phyloP scores from a whole-genome alignment of 2,888 invertebrate species.

The Apamea sordens region DNA sequence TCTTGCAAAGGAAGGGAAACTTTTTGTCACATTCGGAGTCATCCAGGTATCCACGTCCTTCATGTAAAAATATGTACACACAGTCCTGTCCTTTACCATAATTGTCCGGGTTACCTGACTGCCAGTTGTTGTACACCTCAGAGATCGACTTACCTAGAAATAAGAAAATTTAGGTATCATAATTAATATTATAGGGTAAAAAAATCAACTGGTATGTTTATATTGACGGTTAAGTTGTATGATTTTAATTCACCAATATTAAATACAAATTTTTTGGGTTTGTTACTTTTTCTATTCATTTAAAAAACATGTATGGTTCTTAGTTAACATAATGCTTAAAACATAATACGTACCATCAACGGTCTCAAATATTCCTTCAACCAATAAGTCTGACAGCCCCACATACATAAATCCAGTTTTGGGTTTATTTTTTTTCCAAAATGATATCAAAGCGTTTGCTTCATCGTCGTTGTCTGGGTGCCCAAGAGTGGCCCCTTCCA shows the following conservation, averaged over 20 bases:
- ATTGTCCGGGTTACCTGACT: conserved; percentile 79
- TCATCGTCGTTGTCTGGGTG: conserved; percentile 79
- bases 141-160: conserved; percentile 74
- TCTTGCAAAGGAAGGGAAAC: conserved; percentile 68
- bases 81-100: conserved; percentile 73
- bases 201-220: not conserved
- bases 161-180: not conserved
- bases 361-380: conserved; percentile 78
- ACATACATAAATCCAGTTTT: conserved; percentile 66
- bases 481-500: conserved; percentile 79
- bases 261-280: not conserved
- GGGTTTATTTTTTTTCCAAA: conserved; percentile 72
- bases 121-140: conserved; percentile 79
- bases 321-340: not conserved
- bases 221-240: not conserved
- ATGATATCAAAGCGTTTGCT: conserved; percentile 67
- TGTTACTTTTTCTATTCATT: not conserved
- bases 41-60: not conserved
- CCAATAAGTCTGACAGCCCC: conserved; percentile 76
- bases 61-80: not conserved
- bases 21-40: not conserved
- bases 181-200: not conserved
- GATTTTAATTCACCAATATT: not conserved
- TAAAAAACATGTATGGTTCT: not conserved
- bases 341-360: conserved; percentile 67